Base-by-base conservation (phyloP, 2,888 invertebrate genomes). In the Rhyacophila evoluta region DNA sequence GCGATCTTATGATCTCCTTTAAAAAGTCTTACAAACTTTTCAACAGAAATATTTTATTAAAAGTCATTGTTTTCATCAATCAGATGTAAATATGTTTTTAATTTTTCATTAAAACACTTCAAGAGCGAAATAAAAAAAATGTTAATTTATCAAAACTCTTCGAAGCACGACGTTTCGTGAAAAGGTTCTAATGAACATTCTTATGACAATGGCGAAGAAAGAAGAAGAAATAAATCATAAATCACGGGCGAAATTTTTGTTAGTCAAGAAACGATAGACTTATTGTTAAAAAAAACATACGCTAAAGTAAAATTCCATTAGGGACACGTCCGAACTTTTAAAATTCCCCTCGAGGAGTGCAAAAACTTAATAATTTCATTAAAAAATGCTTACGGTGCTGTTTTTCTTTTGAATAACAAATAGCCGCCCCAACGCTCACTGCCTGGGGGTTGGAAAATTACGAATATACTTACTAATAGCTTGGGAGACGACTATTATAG, bases 361-460 rank as follows among this genome's bases (percentile, higher is more conserved):
- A 74, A 79, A 82, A 81, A 82, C 82, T 81, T 82, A 81, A 82
- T 82, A 82, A 82, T 82, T 82, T 82, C 82, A 82, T 82, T 82
- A 82, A 82, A 82, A 82, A 82, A 80, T 81, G 80, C 81, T 82
- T 82, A 82, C 82, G 82, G 75, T 82, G 82, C 82, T 82, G 78
- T 82, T 82, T 82, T 82, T 73, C 82, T 82, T 82, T 81, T 81
- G 82, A 82, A 82, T 81, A 80, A 81, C 82, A 82, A 82, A 82
- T 81, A 82, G 79, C 82, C 79, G 79, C 71, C 77, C 77, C 41
- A 33, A 55, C 55, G 25, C 19, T 55, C 19, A 19, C 6, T 10
- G 19, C 19, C 8, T 10, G 25, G 37, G 67, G 55, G 38, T 28
- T 71, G 68, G 25, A 74, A 74, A 55, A 74, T 29, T 29, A 29